Base-by-base conservation (phyloP, 2,888 invertebrate species). In the Thymelicus sylvestris region DNA sequence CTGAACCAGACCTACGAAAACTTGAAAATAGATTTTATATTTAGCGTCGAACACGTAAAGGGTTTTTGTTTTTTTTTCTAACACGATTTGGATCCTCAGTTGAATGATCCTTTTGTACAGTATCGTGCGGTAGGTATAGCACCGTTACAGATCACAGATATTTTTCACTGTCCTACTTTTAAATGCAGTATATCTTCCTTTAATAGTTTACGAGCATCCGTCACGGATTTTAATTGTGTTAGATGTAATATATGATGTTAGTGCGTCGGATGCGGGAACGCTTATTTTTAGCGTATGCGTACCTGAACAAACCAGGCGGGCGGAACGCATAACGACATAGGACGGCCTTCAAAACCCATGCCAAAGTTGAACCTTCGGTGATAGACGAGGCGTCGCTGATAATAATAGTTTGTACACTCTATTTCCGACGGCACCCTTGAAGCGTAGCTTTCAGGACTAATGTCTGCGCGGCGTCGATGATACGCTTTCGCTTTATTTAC, bases 21-120 rank as follows among this genome's bases (percentile, higher is more conserved):
- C 89, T 91, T 90, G 89, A 91, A 91, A 91, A 92, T 91, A 90
- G 89, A 91, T 81, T 88, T 79, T 91, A 90, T 84, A 86, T 87
- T 83, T 85, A 87, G 84, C 73, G 31, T 71, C 57, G 72, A 70
- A 75, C 80, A 81, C 78, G 86, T 81, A 83, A 84, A 81, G 83
- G 81, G 59, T 71, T 48, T 48, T 67, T 44, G 19, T 65, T 65
- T 65, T 47, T 12, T 39, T 57, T 62, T 31, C 12, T 47, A 47
- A 55, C 41, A n/a, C 15, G 38, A 38, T 62, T 62, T 7, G 12
- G 44, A 38, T n/a, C 7, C 15, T 15, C n/a, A 6, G 13, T 55
- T 55, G 7, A 38, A 19, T 57, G 31, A 38, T 57, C 13, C 31
- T 24, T 55, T 24, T 0, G 5, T 55, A 55, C 24, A 12, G 13